Evolutionary conservation across 1,140 invertebrate genomes (phyloP), one percentile per base, ranked within the genome.

Genomic region (Tetramorium parvispinum): DNA sequence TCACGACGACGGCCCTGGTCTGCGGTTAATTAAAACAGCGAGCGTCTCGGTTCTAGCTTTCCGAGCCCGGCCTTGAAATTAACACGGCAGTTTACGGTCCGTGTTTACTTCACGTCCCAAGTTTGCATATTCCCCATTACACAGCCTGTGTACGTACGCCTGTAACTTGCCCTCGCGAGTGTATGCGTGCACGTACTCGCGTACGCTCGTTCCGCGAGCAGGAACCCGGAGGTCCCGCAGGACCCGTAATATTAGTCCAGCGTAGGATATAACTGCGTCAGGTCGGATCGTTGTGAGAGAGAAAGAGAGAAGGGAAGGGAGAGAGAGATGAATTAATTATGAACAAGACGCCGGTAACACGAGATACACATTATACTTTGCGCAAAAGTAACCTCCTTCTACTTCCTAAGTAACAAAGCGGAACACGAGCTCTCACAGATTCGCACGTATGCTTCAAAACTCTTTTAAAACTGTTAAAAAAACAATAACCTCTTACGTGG

Each of bases 71-170:
- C 88, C 90, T 88, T 91, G 88, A 90, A 89, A 91, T 90, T 89
- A 91, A 91, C 88, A 88, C 88, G 88, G 65, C 81, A 89, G 90
- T 90, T 91, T 91, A 88, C 90, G 82, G 66, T 87, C 85, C 61
- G 63, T 88, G 87, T 83, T 83, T 83, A 61, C 86, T 87, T 71
- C 70, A 55, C 65, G 53, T 87, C 68, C 79, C 87, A 86, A 89
- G 88, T 91, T 91, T 91, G 90, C 89, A 87, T 91, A 91, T 89
- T 91, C 85, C 65, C 88, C 83, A 86, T 89, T 89, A 89, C 86
- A 68, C 21, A 43, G 65, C 77, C 21, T 82, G 66, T 82, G 77
- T 86, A 57, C 51, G 76, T 79, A 79, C 63, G 77, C 53, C 24
- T 59, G 77, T 81, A 66, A 61, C 49, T 61, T 49, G 13, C 18